Conservation (phyloP, 1,140 invertebrate genomes). For the Drosophila paulistorum region DNA sequence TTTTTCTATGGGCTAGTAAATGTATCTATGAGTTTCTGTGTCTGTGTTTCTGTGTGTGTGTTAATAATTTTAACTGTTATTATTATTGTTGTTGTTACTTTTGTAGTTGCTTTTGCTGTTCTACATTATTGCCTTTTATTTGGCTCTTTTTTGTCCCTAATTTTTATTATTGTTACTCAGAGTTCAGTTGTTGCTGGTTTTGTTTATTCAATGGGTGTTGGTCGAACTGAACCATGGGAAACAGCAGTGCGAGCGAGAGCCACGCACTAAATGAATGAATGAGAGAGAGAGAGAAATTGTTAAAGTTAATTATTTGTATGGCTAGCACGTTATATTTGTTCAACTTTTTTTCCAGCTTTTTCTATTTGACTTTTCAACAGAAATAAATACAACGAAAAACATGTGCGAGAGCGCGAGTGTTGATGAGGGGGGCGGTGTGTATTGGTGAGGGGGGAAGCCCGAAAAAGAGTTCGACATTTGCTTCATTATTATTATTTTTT, state of each 20-base stretch:
- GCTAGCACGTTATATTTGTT: constrained; percentile 73
- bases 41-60: constrained; percentile 30
- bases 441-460: not conserved
- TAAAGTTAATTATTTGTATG: constrained; percentile 81
- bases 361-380: constrained; percentile 58
- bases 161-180: constrained; percentile 49
- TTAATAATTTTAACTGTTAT: constrained; percentile 78
- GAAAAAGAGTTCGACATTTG: constrained; percentile 16
- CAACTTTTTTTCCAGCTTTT: constrained; percentile 69
- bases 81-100: constrained; percentile 36
- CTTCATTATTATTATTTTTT: not conserved
- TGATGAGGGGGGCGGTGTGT: not conserved
- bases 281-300: constrained; percentile 51
- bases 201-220: constrained; percentile 73
- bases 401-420: constrained; percentile 4
- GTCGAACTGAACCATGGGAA: constrained; percentile 17
- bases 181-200: constrained; percentile 30
- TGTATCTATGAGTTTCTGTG: not conserved
- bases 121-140: constrained; percentile 67
- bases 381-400: constrained; percentile 32
- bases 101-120: constrained; percentile 44
- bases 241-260: constrained; percentile 24
- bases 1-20: not conserved
- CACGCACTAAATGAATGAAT: not conserved
- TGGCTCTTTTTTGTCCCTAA: constrained; percentile 32